Evolutionary conservation across 2,888 invertebrate genomes (phyloP), one percentile per base, ranked within the genome.

Genomic region (Argyra leucocephala): DNA sequence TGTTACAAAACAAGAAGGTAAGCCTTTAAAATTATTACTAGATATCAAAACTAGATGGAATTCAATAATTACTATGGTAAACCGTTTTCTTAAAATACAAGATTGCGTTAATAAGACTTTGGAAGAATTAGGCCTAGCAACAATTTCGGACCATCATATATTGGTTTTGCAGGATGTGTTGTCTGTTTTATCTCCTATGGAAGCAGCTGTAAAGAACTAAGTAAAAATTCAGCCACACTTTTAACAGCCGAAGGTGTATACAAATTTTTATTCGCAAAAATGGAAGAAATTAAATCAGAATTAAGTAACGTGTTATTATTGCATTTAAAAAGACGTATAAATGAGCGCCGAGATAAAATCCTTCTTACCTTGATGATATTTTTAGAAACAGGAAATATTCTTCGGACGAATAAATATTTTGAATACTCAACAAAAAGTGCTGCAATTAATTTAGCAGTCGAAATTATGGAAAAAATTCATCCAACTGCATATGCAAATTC

Each of bases 11-110:
- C 18, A 31, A 37, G 22, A 36, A 36, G 36, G 36, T 36, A 62
- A 62, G 62, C 5, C 31, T 22, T 36, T 62, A 36, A 48, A 62
- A 62, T 22, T 62, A 36, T 36, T 62, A 36, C 62, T 62, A 31
- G 62, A 62, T 36, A 36, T 62, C 31, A 62, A 62, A 62, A 62
- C 48, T 37, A n/a, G 62, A 36, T 62, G 62, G 62, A 62, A 36
- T 22, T 62, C 62, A 3, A 62, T 62, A 36, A 36, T 31, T 37
- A 62, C 31, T 36, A 48, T 62, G 62, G 31, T 62, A 21, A 62
- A 37, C 22, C 62, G 62, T 36, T 36, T 62, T 62, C 31, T 22
- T 36, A 36, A 62, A n/a, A 26, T 62, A 62, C 6, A 36, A 15
- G 22, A 62, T 37, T 21, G 62, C 48, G 62, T 62, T 22, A 62